A percentile compares a stretch with the other conserved stretches of the same genome.
These are phyloP conservation scores for Crotalus helleri DNA, from an alignment of 2,113 vertebrate species.

Conservation along the genomic window DNA sequence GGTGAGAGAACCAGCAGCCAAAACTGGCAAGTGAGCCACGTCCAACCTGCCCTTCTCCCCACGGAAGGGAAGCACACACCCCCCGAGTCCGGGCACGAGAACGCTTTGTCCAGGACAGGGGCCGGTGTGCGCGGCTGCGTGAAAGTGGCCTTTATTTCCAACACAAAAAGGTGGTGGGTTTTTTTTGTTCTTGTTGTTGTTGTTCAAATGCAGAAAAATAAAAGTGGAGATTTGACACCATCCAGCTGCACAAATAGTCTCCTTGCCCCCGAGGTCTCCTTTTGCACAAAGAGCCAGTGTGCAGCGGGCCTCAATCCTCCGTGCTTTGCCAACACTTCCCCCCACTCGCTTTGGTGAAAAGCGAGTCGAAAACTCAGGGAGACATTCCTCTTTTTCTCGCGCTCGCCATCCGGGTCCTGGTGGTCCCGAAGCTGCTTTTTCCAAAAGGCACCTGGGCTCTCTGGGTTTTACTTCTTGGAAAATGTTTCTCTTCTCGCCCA, in stretches of 20 bases:
- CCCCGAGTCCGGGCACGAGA: background rate
- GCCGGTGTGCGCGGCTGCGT: background rate
- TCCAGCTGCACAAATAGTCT: background rate
- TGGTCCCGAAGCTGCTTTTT: background rate
- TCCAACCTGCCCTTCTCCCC: background rate
- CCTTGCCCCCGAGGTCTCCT: background rate
- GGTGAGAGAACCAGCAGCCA: conserved; percentile 69
- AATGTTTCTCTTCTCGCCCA: background rate
- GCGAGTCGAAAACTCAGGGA: background rate
- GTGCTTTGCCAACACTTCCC: background rate
- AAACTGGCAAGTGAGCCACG: background rate
- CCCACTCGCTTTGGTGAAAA: background rate
- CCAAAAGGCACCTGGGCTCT: background rate
- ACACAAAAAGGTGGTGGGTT: background rate
- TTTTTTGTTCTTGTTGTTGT: background rate
- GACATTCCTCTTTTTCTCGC: background rate
- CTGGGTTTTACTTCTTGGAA: background rate
- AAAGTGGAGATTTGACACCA: background rate
- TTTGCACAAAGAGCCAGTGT: background rate
- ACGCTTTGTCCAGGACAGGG: background rate
- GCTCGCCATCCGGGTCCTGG: background rate
- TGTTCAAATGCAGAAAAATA: background rate
- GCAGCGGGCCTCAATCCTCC: background rate
- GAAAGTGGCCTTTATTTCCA: background rate
- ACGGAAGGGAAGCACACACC: background rate